A percentile compares a stretch with the other conserved stretches of the same genome.
phyloP scores from a whole-genome alignment of 1,140 invertebrate genomes.

The Oryzaephilus surinamensis region DNA sequence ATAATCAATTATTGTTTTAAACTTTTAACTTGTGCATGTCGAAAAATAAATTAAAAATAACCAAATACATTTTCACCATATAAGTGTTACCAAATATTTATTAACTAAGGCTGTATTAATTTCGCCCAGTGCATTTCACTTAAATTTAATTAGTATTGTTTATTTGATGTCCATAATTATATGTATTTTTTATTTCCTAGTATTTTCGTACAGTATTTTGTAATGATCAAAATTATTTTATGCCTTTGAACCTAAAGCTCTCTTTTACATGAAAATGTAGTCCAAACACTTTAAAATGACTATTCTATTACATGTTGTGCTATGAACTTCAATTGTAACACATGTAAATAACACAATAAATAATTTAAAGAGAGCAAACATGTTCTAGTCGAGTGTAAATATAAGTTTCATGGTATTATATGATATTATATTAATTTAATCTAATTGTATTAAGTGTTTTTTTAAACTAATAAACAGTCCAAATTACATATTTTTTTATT shows the following conservation, averaged over 20 bases:
- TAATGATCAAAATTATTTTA: no score
- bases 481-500: slow-evolving; percentile 5
- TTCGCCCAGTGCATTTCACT: slow-evolving; percentile 17
- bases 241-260: no score
- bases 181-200: no score
- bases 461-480: slow-evolving; percentile 28
- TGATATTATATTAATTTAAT: slow-evolving; percentile 31
- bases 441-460: slow-evolving; percentile 33
- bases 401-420: slow-evolving; percentile 30
- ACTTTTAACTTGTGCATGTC: slow-evolving; percentile 14
- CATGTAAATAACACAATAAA: no score
- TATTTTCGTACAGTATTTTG: no score
- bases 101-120: slow-evolving; percentile 29
- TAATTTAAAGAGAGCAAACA: slow-evolving; percentile 27
- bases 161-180: slow-evolving; percentile 8
- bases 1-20: slow-evolving; percentile 13
- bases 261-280: no score
- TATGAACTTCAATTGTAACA: no score
- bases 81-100: slow-evolving; percentile 34
- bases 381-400: slow-evolving; percentile 35
- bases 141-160: slow-evolving; percentile 13
- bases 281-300: no score
- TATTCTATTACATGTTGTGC: no score
- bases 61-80: slow-evolving; percentile 31
- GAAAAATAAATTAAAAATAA: slow-evolving; percentile 13